A percentile compares a stretch with the other conserved stretches of the same genome.
These are phyloP conservation scores for Cyprinodon brontotheroides DNA, from an alignment of 2,113 vertebrate genomes.

Conservation along the genomic window DNA sequence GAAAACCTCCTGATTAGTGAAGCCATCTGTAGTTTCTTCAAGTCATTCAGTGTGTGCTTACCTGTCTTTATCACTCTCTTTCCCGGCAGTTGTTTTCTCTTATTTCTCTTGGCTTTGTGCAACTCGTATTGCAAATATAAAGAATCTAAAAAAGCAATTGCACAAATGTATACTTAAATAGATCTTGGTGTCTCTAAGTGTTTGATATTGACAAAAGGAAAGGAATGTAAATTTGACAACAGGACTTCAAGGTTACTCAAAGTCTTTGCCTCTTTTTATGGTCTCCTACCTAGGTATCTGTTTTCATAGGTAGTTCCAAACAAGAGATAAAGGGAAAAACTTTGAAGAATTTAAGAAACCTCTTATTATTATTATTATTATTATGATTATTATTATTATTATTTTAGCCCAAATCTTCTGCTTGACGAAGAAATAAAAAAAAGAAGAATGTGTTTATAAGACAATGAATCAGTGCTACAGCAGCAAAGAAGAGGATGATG, in stretches of 20 bases:
- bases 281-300: conserved; percentile 6
- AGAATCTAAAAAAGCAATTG: conserved; percentile 1
- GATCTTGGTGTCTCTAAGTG: conserved; percentile 2
- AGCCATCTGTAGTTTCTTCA: conserved; percentile 29
- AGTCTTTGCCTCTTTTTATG: conserved; percentile 5
- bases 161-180: conserved; percentile 7
- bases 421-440: too few relatives aligned
- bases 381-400: conserved; percentile 50
- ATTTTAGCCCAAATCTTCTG: conserved; percentile 42
- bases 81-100: conserved; percentile 6
- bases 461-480: too few relatives aligned
- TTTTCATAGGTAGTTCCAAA: conserved; percentile 32
- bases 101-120: conserved; percentile 1
- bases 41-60: background rate
- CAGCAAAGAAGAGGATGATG: too few relatives aligned
- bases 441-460: too few relatives aligned
- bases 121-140: background rate
- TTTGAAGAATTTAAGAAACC: conserved; percentile 21
- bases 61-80: background rate
- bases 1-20: conserved; percentile 49
- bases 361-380: conserved; percentile 49
- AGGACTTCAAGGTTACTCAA: conserved; percentile 14
- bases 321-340: background rate
- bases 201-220: background rate
- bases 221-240: conserved; percentile 22